These are phyloP conservation scores for Radopholus similis DNA, from an alignment of 1,140 invertebrate species.

Conservation along the genomic window DNA sequence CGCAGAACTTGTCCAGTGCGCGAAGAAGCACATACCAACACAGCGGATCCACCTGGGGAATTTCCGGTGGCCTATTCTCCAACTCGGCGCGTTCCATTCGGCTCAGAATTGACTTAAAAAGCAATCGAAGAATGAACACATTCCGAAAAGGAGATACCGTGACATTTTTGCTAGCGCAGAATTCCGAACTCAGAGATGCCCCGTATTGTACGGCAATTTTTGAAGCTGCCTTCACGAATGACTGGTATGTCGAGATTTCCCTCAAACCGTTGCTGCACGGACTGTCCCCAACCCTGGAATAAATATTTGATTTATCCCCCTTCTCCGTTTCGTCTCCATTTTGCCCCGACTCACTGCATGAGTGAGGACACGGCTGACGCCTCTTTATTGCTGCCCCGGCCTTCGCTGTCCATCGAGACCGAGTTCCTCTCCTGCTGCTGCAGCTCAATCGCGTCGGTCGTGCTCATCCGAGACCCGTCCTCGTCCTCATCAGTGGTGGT, in stretches of 20 bases:
- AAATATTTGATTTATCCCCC: neutral
- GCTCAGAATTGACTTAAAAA: slow-evolving; percentile 7
- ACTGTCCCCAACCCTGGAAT: neutral
- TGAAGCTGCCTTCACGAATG: slow-evolving; percentile 47
- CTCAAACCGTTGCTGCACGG: slow-evolving; percentile 28
- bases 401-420: slow-evolving; percentile 2
- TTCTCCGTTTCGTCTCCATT: neutral
- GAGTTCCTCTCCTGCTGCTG: neutral
- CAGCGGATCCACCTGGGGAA: slow-evolving; percentile 37
- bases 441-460: slow-evolving; percentile 7
- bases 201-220: slow-evolving; percentile 33
- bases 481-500: slow-evolving; percentile 1
- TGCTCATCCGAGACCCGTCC: slow-evolving; percentile 16
- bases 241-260: no score
- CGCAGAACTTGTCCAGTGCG: slow-evolving; percentile 81
- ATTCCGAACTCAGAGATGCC: slow-evolving; percentile 27
- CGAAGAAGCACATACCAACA: slow-evolving; percentile 84
- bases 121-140: neutral
- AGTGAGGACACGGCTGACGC: neutral
- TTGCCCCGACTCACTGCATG: neutral
- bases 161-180: slow-evolving; percentile 1
- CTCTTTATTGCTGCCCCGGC: neutral
- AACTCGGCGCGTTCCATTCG: slow-evolving; percentile 10
- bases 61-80: neutral
- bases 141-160: slow-evolving; percentile 8